Evolutionary conservation across 1,140 invertebrate genomes (phyloP).

Genomic region (Paraescarpia echinospica): DNA sequence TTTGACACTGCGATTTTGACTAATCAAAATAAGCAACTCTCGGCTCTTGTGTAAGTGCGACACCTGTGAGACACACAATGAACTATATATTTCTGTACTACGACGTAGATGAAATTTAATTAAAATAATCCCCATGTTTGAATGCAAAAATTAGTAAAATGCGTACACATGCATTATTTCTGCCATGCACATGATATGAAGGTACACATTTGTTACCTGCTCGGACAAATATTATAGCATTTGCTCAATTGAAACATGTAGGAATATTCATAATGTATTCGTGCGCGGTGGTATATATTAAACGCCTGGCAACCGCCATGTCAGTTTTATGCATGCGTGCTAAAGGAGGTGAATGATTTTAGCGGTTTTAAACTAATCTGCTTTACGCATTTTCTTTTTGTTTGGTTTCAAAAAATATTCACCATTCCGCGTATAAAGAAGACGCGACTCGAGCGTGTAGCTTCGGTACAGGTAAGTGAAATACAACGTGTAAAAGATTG

Average conservation of each 20-base stretch:
- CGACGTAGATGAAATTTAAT: neutral
- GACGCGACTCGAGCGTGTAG: neutral
- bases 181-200: neutral
- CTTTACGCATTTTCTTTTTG: neutral
- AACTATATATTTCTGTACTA: neutral
- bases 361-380: neutral
- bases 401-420: neutral
- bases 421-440: neutral
- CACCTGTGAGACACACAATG: neutral
- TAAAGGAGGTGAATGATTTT: neutral
- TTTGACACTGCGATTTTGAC: neutral
- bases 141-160: neutral
- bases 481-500: neutral
- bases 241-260: neutral
- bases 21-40: neutral
- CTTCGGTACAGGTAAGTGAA: neutral
- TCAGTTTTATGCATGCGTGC: neutral
- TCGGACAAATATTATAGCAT: neutral
- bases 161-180: neutral
- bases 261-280: neutral
- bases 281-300: neutral
- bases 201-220: neutral
- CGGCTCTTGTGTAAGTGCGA: neutral
- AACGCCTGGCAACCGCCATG: constrained; percentile 2
- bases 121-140: neutral